Conservation (phyloP, 2,797 vertebrate species). For the Moxostoma hubbsi region DNA sequence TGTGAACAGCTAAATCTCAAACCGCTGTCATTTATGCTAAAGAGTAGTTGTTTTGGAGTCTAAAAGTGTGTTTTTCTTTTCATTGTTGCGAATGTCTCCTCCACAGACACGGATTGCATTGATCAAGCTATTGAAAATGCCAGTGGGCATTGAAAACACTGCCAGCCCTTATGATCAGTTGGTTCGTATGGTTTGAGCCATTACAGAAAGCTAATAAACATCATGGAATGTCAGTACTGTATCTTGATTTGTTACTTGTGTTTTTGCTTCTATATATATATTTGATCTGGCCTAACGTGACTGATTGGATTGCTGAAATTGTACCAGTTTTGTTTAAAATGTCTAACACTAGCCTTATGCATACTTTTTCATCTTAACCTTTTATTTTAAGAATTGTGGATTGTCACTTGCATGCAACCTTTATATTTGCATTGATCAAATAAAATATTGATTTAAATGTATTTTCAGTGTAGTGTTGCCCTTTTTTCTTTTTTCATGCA, state of each 20-base stretch:
- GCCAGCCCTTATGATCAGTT: neutral
- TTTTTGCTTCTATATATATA: too few species aligned
- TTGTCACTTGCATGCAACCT: slow-evolving; percentile 66
- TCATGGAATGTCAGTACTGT: slow-evolving; percentile 39
- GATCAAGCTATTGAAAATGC: slow-evolving; percentile 3
- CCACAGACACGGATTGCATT: neutral
- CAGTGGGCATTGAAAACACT: neutral
- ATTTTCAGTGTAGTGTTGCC: too few species aligned
- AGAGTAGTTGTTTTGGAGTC: neutral
- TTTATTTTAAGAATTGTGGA: slow-evolving; percentile 62
- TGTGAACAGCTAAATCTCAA: neutral
- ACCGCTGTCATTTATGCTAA: neutral
- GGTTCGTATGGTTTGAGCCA: neutral
- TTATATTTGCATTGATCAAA: slow-evolving; percentile 65
- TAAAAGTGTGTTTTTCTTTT: neutral
- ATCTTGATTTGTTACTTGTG: neutral
- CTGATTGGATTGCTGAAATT: slow-evolving; percentile 17
- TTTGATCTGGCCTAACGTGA: neutral
- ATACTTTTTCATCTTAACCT: slow-evolving; percentile 56
- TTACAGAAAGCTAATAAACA: slow-evolving; percentile 18
- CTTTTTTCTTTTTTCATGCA: too few species aligned
- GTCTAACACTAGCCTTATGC: slow-evolving; percentile 49
- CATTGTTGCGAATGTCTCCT: neutral
- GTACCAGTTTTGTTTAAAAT: slow-evolving; percentile 34
- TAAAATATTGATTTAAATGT: slow-evolving; percentile 37